phyloP scores from a whole-genome alignment of 1,140 invertebrate genomes.

The Aleiodes sp. region DNA sequence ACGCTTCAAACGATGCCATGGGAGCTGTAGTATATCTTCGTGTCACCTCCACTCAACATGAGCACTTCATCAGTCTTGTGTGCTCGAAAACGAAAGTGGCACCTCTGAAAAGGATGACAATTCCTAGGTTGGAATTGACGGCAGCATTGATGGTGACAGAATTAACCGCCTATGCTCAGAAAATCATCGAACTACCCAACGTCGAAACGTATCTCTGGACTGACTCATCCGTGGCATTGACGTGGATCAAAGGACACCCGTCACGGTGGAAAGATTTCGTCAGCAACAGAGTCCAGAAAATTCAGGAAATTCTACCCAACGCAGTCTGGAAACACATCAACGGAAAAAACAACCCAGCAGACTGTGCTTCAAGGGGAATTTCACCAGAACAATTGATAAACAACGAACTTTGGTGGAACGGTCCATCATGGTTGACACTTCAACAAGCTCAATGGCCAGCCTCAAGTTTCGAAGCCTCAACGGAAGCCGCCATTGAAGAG shows the following conservation, averaged over 20 bases:
- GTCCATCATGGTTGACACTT: constrained; percentile 3
- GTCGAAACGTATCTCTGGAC: constrained; percentile 13
- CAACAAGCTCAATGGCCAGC: constrained; percentile 5
- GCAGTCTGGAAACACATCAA: constrained; percentile 32
- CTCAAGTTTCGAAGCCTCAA: background rate
- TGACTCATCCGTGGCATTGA: constrained; percentile 3
- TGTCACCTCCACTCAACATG: constrained; percentile 23
- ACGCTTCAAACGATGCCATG: constrained; percentile 42
- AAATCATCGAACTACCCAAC: background rate
- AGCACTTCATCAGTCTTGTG: constrained; percentile 34
- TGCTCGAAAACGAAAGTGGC: constrained; percentile 51
- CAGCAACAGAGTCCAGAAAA: background rate
- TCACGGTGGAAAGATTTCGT: constrained; percentile 34
- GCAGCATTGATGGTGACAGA: constrained; percentile 24
- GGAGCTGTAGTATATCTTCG: constrained; percentile 42
- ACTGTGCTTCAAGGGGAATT: constrained; percentile 3
- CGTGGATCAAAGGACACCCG: constrained; percentile 23
- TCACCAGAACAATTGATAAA: background rate
- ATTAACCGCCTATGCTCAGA: constrained; percentile 20
- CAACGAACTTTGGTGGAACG: constrained; percentile 15
- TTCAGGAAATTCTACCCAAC: constrained; percentile 32
- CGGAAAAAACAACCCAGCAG: constrained; percentile 13
- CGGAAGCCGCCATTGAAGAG: background rate
- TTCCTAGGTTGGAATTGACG: constrained; percentile 32
- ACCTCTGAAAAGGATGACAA: constrained; percentile 31